Percentiles rank a stretch among this genome's conserved stretches.
phyloP scores from a whole-genome alignment of 1,140 invertebrate genomes.

The Conus betulinus region DNA sequence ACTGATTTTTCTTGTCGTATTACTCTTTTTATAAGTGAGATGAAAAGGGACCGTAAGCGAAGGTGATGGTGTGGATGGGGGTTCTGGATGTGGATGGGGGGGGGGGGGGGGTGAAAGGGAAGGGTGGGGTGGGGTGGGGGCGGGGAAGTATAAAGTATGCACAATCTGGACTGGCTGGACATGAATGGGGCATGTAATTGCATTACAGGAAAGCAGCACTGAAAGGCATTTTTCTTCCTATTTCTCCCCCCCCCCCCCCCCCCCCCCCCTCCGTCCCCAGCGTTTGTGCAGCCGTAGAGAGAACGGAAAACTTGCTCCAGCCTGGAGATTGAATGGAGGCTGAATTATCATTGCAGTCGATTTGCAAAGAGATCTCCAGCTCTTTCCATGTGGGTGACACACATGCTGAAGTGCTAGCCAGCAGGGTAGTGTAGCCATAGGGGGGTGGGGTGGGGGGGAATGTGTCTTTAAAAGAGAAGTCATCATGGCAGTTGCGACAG shows the following conservation, averaged over 20 bases:
- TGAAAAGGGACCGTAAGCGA: neutral
- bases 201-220: conserved; percentile 1
- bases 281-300: neutral
- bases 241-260: too few species aligned
- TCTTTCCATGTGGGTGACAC: neutral
- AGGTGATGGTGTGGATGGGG: too few species aligned
- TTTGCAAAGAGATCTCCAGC: neutral
- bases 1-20: neutral
- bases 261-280: neutral
- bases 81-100: too few species aligned
- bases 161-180: neutral
- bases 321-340: conserved; percentile 4
- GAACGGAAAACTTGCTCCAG: neutral
- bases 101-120: too few species aligned
- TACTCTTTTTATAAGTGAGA: neutral
- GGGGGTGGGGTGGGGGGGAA: too few species aligned
- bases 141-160: too few species aligned
- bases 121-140: too few species aligned
- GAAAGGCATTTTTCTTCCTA: neutral
- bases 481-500: too few species aligned
- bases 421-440: too few species aligned
- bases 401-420: too few species aligned
- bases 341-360: neutral
- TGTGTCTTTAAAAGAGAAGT: too few species aligned
- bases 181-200: neutral